Evolutionary conservation across 2,888 invertebrate species (phyloP).

Genomic region (Folsomia candida): DNA sequence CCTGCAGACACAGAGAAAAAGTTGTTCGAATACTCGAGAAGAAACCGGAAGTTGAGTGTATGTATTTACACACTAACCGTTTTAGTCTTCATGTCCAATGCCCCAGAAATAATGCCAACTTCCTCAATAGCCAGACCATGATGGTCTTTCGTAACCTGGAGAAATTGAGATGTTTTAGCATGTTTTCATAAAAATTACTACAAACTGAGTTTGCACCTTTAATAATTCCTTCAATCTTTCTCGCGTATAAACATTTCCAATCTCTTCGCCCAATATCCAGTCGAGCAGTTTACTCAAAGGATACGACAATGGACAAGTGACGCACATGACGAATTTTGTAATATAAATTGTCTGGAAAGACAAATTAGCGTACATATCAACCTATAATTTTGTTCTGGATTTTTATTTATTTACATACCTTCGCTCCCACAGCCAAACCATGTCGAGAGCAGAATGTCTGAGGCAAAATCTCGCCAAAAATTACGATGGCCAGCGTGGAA

Average conservation of each 20-base stretch:
- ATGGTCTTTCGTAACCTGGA: slow-evolving; percentile 49
- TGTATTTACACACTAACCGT: no score
- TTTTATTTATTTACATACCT: no score
- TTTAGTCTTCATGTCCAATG: slow-evolving; percentile 59
- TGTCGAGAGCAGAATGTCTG: slow-evolving; percentile 90
- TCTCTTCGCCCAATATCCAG: slow-evolving; percentile 91
- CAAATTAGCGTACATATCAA: no score
- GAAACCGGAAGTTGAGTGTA: background rate
- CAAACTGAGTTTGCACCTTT: no score
- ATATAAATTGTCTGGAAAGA: slow-evolving; percentile 78
- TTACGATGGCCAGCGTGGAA: slow-evolving; percentile 69
- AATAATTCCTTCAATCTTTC: slow-evolving; percentile 94
- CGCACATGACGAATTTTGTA: slow-evolving; percentile 87
- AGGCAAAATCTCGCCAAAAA: slow-evolving; percentile 96
- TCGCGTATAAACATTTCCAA: slow-evolving; percentile 93
- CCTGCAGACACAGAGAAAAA: slow-evolving; percentile 50
- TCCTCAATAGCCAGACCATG: slow-evolving; percentile 56
- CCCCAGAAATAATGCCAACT: slow-evolving; percentile 61
- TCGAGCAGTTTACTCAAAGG: slow-evolving; percentile 89
- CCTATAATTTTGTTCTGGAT: no score
- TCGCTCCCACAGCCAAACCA: slow-evolving; percentile 92
- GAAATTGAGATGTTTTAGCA: no score
- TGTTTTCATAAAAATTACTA: no score
- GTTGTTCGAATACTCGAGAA: background rate
- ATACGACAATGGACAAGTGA: slow-evolving; percentile 89